Evolutionary conservation across 2,113 vertebrate genomes (phyloP).

Genomic region (Paradisaea rubra): DNA sequence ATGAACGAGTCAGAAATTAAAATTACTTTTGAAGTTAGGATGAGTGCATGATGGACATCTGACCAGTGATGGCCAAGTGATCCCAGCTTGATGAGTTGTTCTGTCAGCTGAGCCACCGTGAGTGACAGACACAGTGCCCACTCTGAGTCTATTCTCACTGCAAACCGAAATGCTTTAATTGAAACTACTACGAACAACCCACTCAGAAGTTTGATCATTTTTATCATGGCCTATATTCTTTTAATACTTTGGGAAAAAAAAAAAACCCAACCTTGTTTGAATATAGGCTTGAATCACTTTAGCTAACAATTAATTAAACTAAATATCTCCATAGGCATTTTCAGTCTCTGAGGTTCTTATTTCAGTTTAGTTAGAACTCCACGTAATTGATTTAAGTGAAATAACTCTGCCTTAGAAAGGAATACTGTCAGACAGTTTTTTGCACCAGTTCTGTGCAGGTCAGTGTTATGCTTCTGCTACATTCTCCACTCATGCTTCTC

Average conservation of each 20-base stretch:
- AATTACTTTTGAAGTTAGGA: neutral
- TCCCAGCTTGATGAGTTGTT: neutral
- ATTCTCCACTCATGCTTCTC: neutral
- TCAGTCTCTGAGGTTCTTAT: neutral
- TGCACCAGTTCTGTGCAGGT: neutral
- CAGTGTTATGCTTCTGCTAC: neutral
- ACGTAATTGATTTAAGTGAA: neutral
- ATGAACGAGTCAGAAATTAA: neutral
- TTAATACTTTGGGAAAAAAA: neutral
- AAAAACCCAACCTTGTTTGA: neutral
- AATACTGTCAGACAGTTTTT: neutral
- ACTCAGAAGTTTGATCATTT: neutral
- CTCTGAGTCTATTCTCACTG: neutral
- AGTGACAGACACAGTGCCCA: neutral
- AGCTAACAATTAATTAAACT: conserved; percentile 18
- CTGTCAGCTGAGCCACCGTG: neutral
- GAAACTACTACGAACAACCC: neutral
- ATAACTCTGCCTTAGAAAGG: neutral
- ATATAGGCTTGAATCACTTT: neutral
- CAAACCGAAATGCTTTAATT: neutral
- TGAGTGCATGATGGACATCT: neutral
- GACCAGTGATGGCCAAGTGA: neutral
- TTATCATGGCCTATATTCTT: neutral
- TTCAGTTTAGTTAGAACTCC: conserved; percentile 10
- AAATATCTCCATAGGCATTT: neutral